Conservation (phyloP, 2,113 vertebrate genomes). For the Anhinga anhinga region DNA sequence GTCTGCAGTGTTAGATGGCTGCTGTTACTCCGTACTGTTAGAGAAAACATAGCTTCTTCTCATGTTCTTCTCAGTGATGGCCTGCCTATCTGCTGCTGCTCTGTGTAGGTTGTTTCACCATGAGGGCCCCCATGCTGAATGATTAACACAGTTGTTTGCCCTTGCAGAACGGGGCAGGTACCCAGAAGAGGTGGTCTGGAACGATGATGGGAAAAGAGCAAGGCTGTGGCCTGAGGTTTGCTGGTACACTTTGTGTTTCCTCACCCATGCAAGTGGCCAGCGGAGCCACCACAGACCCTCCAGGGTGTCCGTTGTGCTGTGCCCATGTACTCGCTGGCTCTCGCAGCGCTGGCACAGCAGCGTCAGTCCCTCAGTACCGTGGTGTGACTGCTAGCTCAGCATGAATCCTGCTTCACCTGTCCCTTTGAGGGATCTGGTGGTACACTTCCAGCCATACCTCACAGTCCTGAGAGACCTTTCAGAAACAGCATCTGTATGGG, state of each 20-base stretch:
- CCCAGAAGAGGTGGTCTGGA: neutral
- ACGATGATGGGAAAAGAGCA: neutral
- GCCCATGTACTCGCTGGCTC: rapidly evolving
- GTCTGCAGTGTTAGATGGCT: neutral
- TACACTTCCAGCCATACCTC: neutral
- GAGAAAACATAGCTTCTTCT: neutral
- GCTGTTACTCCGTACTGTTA: neutral
- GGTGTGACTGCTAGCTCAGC: neutral
- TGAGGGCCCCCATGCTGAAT: rapidly evolving
- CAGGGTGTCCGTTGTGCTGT: neutral
- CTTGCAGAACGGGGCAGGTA: neutral
- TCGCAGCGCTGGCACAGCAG: neutral
- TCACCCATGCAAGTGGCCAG: neutral
- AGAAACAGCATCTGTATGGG: neutral
- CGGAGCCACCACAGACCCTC: neutral
- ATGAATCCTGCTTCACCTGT: neutral
- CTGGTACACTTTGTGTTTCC: neutral
- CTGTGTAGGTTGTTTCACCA: neutral
- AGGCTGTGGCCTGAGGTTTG: neutral
- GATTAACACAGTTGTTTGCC: neutral
- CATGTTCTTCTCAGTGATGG: neutral
- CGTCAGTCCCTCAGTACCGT: rapidly evolving
- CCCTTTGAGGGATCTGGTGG: neutral
- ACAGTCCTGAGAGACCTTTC: neutral
- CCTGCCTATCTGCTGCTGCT: neutral